phyloP scores from a whole-genome alignment of 2,113 vertebrate species.

The Psilopsiagon aymara region DNA sequence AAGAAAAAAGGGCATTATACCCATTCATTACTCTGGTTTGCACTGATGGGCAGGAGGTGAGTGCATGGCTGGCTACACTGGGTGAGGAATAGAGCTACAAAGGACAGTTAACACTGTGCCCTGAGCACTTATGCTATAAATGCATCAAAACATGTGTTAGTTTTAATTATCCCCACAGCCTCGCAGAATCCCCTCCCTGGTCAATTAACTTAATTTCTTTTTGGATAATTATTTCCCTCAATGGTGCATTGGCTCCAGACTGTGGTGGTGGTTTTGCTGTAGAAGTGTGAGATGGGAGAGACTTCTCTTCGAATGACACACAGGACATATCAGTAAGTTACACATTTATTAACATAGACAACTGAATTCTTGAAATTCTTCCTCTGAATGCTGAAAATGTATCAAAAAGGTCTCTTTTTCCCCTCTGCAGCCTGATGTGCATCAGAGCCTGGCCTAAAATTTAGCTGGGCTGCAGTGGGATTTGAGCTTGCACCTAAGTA shows the following conservation, averaged over 20 bases:
- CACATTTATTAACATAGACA: neutral
- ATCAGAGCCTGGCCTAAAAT: neutral
- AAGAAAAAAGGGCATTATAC: neutral
- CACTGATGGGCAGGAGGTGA: accelerated
- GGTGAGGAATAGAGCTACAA: neutral
- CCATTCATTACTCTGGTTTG: neutral
- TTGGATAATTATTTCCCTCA: slow-evolving; percentile 59
- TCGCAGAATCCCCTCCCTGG: slow-evolving; percentile 46
- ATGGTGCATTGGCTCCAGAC: slow-evolving; percentile 15
- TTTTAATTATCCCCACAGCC: slow-evolving; percentile 53
- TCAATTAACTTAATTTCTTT: slow-evolving; percentile 72
- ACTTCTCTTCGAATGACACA: neutral
- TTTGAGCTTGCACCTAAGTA: accelerated
- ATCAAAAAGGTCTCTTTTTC: neutral
- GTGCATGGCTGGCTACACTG: neutral
- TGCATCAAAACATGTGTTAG: slow-evolving; percentile 42
- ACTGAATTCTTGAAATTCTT: slow-evolving; percentile 20
- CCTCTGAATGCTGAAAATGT: neutral
- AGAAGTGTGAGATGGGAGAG: neutral
- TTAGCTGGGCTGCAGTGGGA: neutral
- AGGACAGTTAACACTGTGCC: neutral
- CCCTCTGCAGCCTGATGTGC: neutral
- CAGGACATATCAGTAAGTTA: neutral
- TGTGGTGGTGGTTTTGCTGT: neutral
- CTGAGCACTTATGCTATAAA: neutral